Base-by-base conservation (phyloP, 2,888 invertebrate species). In the Plagiodera versicolora region DNA sequence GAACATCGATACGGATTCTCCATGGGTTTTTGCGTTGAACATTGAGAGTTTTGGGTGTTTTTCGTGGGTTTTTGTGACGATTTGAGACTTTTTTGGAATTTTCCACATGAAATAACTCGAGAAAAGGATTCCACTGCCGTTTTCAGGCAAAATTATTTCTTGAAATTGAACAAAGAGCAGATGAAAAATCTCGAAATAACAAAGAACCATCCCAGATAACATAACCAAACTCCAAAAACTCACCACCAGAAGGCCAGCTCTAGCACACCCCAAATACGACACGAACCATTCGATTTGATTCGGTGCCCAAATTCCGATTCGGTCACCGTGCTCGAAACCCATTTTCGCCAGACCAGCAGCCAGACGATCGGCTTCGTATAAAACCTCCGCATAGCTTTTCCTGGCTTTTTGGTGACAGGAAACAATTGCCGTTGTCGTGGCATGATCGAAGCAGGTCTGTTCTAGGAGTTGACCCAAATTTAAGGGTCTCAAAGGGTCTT, bases 221-320 rank as follows among this genome's bases (percentile, higher is more conserved):
- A n/a, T n/a, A n/a, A n/a, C n/a, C n/a, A n/a, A n/a, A n/a, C n/a
- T n/a, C n/a, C n/a, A n/a, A n/a, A n/a, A n/a, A 39, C 39, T 79
- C 77, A 91, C 92, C 77, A 90, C 79, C 24, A 90, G 82, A 1
- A 91, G 79, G 0, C 94, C 94, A 1, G 86, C 85, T 65, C 91
- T 85, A 0, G 89, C 86, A 0, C 88, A 86, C 0, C 89, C 93
- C 74, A 89, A 80, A 75, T 89, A 86, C 0, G 86, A 81, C 0
- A 92, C 70, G 61, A 89, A 84, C 94, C 94, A 95, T 74, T 92
- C 89, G 47, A 85, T 76, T 32, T 83, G 81, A 79, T 93, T 95
- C 0, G 92, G 91, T 0, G 89, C 86, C 90, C 91, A 93, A 18
- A 95, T 81, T 0, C 89, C 94, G 2, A 95, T 74, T 8, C 89